Conservation (phyloP, 2,888 invertebrate species). For the Drosophila falleni region DNA sequence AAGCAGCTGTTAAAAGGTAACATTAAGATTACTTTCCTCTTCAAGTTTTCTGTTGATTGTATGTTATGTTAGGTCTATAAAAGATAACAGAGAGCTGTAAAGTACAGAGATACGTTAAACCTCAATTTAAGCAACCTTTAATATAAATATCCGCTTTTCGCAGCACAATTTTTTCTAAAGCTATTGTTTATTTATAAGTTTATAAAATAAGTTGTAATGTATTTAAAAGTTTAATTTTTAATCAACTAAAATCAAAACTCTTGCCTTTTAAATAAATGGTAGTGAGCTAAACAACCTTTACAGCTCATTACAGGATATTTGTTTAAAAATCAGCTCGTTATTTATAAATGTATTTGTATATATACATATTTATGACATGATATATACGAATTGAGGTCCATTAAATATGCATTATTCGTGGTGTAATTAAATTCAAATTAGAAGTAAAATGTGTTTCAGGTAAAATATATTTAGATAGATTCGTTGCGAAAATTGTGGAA, state of each 20-base stretch:
- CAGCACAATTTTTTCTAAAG: not conserved
- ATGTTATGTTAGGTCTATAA: too few species aligned
- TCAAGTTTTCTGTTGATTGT: too few species aligned
- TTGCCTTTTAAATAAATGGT: not conserved
- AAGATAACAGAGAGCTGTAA: too few species aligned
- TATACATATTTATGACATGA: constrained; percentile 13
- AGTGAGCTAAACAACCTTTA: not conserved
- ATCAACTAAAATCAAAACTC: not conserved
- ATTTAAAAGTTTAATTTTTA: not conserved
- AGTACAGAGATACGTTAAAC: too few species aligned
- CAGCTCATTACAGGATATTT: not conserved
- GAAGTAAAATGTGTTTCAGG: constrained; percentile 35
- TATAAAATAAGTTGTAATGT: not conserved
- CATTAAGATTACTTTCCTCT: not conserved
- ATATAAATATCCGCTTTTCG: not conserved
- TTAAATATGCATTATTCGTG: constrained; percentile 55
- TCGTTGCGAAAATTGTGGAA: constrained; percentile 24
- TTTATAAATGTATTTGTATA: not conserved
- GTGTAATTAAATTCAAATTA: constrained; percentile 44
- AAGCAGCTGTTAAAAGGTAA: not conserved
- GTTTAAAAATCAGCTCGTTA: not conserved
- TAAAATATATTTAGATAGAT: constrained; percentile 14
- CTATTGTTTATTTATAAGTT: not conserved
- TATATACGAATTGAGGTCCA: constrained; percentile 26
- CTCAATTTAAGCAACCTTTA: too few species aligned